These are phyloP conservation scores for Andrena flavipes DNA, from an alignment of 2,888 invertebrate genomes.

Conservation along the genomic window DNA sequence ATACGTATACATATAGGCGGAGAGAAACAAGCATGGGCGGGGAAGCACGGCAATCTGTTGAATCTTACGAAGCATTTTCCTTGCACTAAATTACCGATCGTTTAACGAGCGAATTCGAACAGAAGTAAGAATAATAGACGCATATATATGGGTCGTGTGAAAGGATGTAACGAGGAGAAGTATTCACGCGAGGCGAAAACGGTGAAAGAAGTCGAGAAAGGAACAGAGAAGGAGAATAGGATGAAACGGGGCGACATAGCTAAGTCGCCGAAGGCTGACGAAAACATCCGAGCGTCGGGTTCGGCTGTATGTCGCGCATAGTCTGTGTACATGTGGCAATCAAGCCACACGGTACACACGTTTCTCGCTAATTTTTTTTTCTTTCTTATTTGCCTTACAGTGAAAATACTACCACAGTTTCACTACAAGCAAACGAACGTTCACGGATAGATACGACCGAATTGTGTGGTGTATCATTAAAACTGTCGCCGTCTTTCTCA, in stretches of 20 bases:
- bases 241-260: slow-evolving; percentile 56
- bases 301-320: slow-evolving; percentile 75
- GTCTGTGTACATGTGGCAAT: slow-evolving; percentile 83
- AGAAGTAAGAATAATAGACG: slow-evolving; percentile 20
- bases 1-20: slow-evolving; percentile 6
- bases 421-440: slow-evolving; percentile 1
- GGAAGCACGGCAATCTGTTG: slow-evolving; percentile 58
- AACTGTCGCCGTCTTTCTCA: slow-evolving; percentile 13
- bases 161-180: slow-evolving; percentile 46
- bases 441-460: background rate
- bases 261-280: slow-evolving; percentile 64
- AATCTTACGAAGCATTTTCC: slow-evolving; percentile 53
- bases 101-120: slow-evolving; percentile 37
- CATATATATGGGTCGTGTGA: slow-evolving; percentile 37
- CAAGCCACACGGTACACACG: slow-evolving; percentile 80
- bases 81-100: slow-evolving; percentile 23
- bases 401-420: slow-evolving; percentile 43
- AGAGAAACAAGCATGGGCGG: slow-evolving; percentile 13
- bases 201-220: slow-evolving; percentile 41
- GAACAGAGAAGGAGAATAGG: slow-evolving; percentile 53
- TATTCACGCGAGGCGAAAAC: slow-evolving; percentile 24
- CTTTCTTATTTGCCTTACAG: slow-evolving; percentile 52
- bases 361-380: slow-evolving; percentile 64
- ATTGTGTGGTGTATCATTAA: slow-evolving; percentile 7
- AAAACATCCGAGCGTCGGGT: slow-evolving; percentile 68